Evolutionary conservation across 2,888 invertebrate genomes (phyloP), one percentile per base, ranked within the genome.

Genomic region (Oxycera nigricornis): DNA sequence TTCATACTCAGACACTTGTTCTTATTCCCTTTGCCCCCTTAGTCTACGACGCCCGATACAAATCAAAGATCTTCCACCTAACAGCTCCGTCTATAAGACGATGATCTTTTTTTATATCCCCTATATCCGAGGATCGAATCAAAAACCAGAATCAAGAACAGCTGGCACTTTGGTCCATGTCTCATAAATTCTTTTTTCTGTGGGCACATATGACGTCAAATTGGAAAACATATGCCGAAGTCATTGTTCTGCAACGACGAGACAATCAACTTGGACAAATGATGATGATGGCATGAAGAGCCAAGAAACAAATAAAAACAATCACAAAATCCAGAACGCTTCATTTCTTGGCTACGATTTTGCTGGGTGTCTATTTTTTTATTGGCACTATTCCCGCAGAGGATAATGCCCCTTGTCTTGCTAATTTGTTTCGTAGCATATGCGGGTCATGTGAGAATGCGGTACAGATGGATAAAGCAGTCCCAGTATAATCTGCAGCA

Each of bases 111-210:
- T 46, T 46, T 7, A 46, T 17, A 46, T 46, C 46, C 46, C 17
- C 61, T 35, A 31, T 17, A 22, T 17, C n/a, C 28, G 9, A 24
- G n/a, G 14, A 30, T 39, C 39, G 41, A 39, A 65, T 65, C 65
- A 39, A 65, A 65, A 65, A 41, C n/a, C 65, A 11, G 11, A 65
- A 65, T 65, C 65, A 65, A 65, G 62, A 73, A 73, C 73, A 73
- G 73, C 73, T 73, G 73, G 73, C 35, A 31, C 26, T 26, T 65
- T 35, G 31, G 31, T 52, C 62, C 62, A 52, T 73, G 73, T 73
- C 62, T 73, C 73, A 62, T 73, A 73, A 73, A 73, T 73, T 73
- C 52, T 52, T 39, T 52, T 61, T 61, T 17, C 65, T 73, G n/a
- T 73, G 31, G 46, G 62, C 65, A 73, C 65, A 31, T 73, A 65